Conservation (phyloP, 2,113 vertebrate species). For the Phylloscopus trochilus region DNA sequence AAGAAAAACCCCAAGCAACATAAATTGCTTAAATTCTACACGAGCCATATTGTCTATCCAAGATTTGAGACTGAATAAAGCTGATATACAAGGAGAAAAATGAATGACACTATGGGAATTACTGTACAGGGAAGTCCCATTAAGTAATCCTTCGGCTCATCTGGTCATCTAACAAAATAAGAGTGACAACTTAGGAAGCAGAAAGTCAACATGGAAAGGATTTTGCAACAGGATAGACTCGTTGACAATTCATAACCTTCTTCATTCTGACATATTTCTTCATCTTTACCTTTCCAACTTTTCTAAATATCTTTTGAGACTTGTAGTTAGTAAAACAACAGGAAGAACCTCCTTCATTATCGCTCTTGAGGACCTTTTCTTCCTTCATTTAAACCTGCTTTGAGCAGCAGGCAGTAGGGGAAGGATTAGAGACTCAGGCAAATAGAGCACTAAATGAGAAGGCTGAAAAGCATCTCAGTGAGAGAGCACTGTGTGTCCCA, state of each 20-base stretch:
- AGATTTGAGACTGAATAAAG: neutral
- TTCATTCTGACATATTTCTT: neutral
- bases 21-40: neutral
- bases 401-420: neutral
- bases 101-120: neutral
- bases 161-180: neutral
- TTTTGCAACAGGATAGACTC: neutral
- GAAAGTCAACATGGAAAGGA: neutral
- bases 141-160: neutral
- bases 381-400: neutral
- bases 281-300: neutral
- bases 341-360: neutral
- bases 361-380: neutral
- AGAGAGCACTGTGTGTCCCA: neutral
- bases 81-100: neutral
- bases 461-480: neutral
- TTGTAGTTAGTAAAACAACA: neutral
- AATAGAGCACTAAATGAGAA: neutral
- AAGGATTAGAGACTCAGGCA: neutral
- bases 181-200: neutral
- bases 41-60: neutral
- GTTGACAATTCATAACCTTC: neutral
- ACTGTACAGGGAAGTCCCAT: neutral
- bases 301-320: neutral
- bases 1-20: neutral